Base-by-base conservation (phyloP, 2,888 invertebrate genomes). In the Anarsia innoxiella region DNA sequence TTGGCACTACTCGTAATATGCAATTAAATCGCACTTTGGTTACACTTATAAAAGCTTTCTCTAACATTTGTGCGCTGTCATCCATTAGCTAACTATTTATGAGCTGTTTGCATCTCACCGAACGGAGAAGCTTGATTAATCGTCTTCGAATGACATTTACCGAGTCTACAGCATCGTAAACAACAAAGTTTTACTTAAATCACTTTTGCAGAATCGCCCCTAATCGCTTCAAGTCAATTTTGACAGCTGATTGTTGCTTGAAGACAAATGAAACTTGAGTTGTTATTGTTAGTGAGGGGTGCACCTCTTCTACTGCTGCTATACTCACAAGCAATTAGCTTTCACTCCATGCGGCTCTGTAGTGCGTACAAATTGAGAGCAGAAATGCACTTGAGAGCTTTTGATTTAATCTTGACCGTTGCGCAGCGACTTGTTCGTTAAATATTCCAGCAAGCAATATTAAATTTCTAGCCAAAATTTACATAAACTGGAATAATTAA, bases 111-210 rank as follows among this genome's bases (percentile, higher is more conserved):
- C 61, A 66, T 65, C 59, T 53, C 54, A 37, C 48, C 49, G 49
- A 59, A 69, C 66, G 63, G 65, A 59, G 56, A 57, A 46, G 43
- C 41, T 44, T 72, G 75, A 78, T 77, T 73, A 72, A 78, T 75
- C 51, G 60, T 59, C 44, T 41, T 35, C 37, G 39, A 49, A 66
- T 66, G 66, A 66, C 66, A 66, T 64, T 53, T 57, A 49, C 53
- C 43, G 49, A 59, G 60, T 63, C 55, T 49, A 50, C 45, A 42
- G 37, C 41, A 43, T 44, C 58, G 64, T 66, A 66, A 70, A 72
- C 71, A 73, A 66, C 57, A 62, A 73, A 74, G 57, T 75, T 70
- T 64, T 57, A 56, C 58, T 60, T 61, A 65, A 67, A 71, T 66
- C 54, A 61, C 60, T 67, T 67, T 62, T 54, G 56, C 62, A 54